These are phyloP conservation scores for Glaucidium brasilianum DNA, from an alignment of 2,113 vertebrate species.

Conservation along the genomic window DNA sequence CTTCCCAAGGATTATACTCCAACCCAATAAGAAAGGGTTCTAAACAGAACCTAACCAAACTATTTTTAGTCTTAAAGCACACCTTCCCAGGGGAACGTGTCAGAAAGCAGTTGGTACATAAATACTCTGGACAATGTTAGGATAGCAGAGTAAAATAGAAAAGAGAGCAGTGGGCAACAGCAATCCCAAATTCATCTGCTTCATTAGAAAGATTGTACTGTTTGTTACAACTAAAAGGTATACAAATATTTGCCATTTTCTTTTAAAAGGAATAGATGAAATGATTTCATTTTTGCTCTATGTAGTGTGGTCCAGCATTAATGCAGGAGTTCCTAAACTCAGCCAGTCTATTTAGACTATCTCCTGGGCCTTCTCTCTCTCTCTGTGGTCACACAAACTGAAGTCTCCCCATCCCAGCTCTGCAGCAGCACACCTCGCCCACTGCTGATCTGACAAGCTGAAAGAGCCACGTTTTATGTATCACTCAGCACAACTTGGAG, in stretches of 20 bases:
- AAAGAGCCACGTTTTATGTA: not conserved
- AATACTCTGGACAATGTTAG: not conserved
- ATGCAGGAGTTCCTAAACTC: not conserved
- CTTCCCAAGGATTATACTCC: not conserved
- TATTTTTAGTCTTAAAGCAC: not conserved
- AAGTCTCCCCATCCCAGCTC: not conserved
- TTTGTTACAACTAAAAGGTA: not conserved
- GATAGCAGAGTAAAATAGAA: not conserved
- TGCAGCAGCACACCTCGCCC: not conserved
- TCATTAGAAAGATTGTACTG: not conserved
- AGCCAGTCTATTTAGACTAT: not conserved
- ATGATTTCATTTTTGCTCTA: not conserved
- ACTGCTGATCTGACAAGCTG: not conserved
- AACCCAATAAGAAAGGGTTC: not conserved
- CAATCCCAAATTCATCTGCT: not conserved
- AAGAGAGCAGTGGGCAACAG: not conserved
- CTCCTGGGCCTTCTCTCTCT: not conserved
- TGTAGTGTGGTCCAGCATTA: not conserved
- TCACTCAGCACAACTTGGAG: not conserved
- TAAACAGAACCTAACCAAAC: not conserved
- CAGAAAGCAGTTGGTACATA: not conserved
- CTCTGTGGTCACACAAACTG: fast-evolving
- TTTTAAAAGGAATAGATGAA: not conserved
- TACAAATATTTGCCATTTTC: not conserved
- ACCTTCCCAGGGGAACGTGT: not conserved